A percentile compares a stretch with the other conserved stretches of the same genome.
Conservation (phyloP, 2,113 vertebrate genomes). For the Phylloscopus trochiloides region DNA sequence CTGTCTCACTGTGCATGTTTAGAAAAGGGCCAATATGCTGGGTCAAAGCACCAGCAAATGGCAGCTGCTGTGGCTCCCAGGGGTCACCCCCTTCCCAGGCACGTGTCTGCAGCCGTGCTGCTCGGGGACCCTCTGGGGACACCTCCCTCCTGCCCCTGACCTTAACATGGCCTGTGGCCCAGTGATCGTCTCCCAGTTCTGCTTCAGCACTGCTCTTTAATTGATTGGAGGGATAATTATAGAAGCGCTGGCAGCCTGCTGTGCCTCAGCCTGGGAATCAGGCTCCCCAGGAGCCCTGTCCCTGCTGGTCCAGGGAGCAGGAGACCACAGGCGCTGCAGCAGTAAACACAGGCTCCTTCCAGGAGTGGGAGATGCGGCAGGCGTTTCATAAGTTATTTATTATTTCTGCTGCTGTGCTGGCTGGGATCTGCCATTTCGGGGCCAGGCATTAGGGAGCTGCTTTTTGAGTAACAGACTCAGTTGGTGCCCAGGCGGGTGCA, state of each 20-base stretch:
- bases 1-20: neutral
- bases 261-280: neutral
- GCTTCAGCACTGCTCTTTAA: neutral
- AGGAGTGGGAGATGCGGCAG: neutral
- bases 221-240: constrained; percentile 29
- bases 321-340: neutral
- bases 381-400: constrained; percentile 22
- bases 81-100: neutral
- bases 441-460: neutral
- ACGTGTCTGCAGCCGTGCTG: neutral
- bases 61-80: neutral
- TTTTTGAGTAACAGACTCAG: neutral
- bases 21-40: accelerated
- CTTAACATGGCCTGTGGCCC: neutral
- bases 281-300: accelerated
- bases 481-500: accelerated
- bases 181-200: neutral
- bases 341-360: neutral
- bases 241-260: neutral
- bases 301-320: neutral
- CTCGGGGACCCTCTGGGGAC: neutral
- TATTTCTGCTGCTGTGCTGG: neutral
- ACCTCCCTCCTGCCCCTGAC: neutral
- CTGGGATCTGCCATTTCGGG: neutral
- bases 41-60: neutral